Evolutionary conservation across 2,113 vertebrate genomes (phyloP).

Genomic region (Aptenodytes forsteri): DNA sequence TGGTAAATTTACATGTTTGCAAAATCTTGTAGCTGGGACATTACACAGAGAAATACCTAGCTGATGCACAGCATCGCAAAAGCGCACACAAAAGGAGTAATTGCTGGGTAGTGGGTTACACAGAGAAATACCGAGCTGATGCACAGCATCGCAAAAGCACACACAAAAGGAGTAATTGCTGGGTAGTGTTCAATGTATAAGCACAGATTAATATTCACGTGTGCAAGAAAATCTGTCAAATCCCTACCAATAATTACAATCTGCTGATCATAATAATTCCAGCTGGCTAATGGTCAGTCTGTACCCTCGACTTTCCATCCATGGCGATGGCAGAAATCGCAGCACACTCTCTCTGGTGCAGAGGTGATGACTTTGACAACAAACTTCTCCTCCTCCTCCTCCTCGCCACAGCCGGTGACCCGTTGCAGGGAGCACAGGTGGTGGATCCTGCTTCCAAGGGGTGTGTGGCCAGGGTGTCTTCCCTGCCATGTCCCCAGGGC

Average conservation of each 20-base stretch:
- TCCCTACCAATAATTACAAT: not conserved
- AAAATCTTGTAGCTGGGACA: not conserved
- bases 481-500: not conserved
- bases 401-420: not conserved
- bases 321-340: not conserved
- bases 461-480: rapidly evolving
- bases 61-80: not conserved
- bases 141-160: not conserved
- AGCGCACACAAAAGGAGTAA: not conserved
- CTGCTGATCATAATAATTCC: not conserved
- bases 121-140: not conserved
- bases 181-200: not conserved
- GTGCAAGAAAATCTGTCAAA: not conserved
- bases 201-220: not conserved
- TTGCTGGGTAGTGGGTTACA: rapidly evolving
- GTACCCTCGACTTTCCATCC: not conserved
- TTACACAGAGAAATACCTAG: rapidly evolving
- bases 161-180: not conserved
- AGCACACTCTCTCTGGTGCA: rapidly evolving
- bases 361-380: not conserved
- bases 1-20: not conserved
- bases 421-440: rapidly evolving
- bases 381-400: not conserved
- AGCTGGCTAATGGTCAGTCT: not conserved
- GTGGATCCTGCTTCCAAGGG: not conserved